Evolutionary conservation across 2,797 vertebrate genomes (phyloP).

Genomic region (Phrynocephalus vlangalii): DNA sequence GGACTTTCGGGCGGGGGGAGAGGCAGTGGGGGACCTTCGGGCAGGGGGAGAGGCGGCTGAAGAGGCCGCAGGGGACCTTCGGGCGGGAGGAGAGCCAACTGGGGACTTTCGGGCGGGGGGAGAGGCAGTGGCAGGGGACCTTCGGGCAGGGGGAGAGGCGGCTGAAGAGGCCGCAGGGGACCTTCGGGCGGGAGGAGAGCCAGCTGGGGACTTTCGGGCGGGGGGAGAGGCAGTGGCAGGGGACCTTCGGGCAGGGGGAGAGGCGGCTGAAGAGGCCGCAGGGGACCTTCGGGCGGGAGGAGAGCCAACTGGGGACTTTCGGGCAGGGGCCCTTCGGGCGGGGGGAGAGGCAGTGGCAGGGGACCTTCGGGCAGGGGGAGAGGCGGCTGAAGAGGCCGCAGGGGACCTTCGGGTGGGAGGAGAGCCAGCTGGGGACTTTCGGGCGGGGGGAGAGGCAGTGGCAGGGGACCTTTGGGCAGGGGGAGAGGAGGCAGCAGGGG

Average conservation of each 20-base stretch:
- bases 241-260: accelerated
- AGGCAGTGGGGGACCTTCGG: not conserved
- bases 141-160: not conserved
- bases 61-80: too few species aligned
- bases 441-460: not conserved
- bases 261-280: accelerated
- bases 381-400: not conserved
- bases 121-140: not conserved
- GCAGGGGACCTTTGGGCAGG: not conserved
- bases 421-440: not conserved
- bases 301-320: not conserved
- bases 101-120: not conserved
- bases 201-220: not conserved
- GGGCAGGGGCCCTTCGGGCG: not conserved
- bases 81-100: not conserved
- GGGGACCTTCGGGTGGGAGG: not conserved
- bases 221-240: too few species aligned
- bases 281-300: not conserved
- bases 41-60: accelerated
- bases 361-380: not conserved
- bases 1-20: not conserved
- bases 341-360: not conserved
- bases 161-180: not conserved
- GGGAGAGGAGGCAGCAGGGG: not conserved
- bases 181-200: not conserved